These are phyloP conservation scores for Lypha dubia DNA, from an alignment of 2,888 invertebrate genomes.

Conservation along the genomic window DNA sequence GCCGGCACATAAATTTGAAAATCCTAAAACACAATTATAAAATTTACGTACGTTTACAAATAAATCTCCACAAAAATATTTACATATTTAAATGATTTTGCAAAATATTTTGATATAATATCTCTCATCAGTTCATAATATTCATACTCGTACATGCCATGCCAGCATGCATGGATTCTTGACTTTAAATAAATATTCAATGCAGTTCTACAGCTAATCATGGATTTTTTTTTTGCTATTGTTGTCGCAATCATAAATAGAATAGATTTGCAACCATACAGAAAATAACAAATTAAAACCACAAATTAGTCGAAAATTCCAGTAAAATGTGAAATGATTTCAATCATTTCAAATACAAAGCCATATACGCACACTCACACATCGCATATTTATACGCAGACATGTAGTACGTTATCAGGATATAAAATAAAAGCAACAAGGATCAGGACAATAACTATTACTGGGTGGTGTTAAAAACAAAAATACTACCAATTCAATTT, in stretches of 20 bases:
- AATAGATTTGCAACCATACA: constrained; percentile 54
- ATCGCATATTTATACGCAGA: constrained; percentile 6
- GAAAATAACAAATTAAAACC: constrained; percentile 47
- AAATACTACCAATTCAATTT: constrained; percentile 68
- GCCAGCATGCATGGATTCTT: constrained; percentile 11
- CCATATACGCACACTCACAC: too few relatives aligned
- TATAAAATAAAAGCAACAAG: constrained; percentile 30
- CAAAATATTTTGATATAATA: constrained; percentile 39
- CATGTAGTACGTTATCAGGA: constrained; percentile 38
- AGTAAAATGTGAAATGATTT: constrained; percentile 63
- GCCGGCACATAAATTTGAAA: constrained; percentile 25
- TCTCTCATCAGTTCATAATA: constrained; percentile 11
- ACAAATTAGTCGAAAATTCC: constrained; percentile 68
- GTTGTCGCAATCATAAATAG: constrained; percentile 43
- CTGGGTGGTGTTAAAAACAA: constrained; percentile 33
- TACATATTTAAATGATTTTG: constrained; percentile 59
- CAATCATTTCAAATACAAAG: constrained; percentile 59
- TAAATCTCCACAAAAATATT: constrained; percentile 39
- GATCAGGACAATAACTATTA: constrained; percentile 31
- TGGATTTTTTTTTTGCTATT: constrained; percentile 28
- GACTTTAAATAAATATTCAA: constrained; percentile 52
- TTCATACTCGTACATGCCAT: constrained; percentile 2
- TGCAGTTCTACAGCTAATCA: constrained; percentile 35
- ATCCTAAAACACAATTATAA: constrained; percentile 16
- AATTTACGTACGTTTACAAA: constrained; percentile 13